Evolutionary conservation across 2,113 vertebrate genomes (phyloP).

Genomic region (Zootoca vivipara): DNA sequence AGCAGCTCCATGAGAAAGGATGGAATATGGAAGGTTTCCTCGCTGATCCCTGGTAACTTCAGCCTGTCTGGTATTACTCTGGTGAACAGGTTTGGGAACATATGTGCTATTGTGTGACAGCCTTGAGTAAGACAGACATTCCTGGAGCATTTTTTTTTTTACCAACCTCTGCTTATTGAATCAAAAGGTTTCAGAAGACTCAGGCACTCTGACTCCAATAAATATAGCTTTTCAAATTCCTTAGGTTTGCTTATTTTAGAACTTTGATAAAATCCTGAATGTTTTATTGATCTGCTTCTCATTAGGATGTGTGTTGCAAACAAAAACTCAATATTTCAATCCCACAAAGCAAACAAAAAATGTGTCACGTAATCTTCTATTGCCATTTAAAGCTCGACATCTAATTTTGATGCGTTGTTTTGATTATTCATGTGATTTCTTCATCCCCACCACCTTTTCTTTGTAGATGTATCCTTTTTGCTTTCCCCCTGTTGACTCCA

Average conservation of each 20-base stretch:
- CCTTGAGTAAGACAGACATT: constrained; percentile 46
- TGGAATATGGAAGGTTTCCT: too few relatives aligned
- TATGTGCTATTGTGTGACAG: background rate
- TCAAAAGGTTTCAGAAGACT: constrained; percentile 48
- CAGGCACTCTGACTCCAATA: constrained; percentile 1
- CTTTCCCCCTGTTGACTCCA: constrained; percentile 5
- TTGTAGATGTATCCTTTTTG: background rate
- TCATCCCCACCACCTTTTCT: background rate
- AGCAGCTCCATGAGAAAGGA: too few relatives aligned
- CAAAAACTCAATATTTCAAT: constrained; percentile 48
- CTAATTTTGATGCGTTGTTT: constrained; percentile 46
- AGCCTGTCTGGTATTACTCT: background rate
- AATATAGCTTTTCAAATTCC: constrained; percentile 4
- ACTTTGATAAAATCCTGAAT: constrained; percentile 31
- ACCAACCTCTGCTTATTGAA: constrained; percentile 33
- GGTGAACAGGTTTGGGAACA: constrained; percentile 62
- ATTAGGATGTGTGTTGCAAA: constrained; percentile 47
- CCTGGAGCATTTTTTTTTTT: constrained; percentile 22
- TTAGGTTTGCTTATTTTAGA: constrained; percentile 47
- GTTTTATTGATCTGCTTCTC: constrained; percentile 42
- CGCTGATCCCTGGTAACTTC: background rate
- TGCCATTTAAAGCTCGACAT: constrained; percentile 27
- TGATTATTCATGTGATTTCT: constrained; percentile 44
- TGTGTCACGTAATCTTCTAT: constrained; percentile 25
- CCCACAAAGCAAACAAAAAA: constrained; percentile 38